These are phyloP conservation scores for Corvus cornix DNA, from an alignment of 2,113 vertebrate species.

Conservation along the genomic window DNA sequence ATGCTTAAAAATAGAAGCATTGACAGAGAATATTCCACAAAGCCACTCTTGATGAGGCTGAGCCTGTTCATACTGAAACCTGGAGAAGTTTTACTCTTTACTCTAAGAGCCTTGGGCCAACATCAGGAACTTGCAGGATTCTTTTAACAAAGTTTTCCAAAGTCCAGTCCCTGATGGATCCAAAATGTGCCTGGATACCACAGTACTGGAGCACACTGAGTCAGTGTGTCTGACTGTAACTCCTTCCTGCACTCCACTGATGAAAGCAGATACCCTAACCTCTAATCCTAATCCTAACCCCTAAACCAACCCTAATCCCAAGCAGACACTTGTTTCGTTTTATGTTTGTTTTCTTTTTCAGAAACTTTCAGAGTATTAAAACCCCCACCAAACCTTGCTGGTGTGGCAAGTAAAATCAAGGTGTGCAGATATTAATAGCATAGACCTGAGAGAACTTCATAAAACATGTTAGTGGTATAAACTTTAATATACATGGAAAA, in stretches of 20 bases:
- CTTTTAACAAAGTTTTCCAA: not conserved
- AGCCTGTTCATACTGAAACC: not conserved
- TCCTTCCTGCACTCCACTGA: rapidly evolving
- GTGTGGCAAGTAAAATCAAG: not conserved
- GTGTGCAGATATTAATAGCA: not conserved
- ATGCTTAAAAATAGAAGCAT: not conserved
- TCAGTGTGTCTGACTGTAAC: not conserved
- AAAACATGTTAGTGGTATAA: not conserved
- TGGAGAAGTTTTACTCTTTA: not conserved
- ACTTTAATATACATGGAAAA: not conserved
- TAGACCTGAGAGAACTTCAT: not conserved
- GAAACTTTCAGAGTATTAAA: not conserved
- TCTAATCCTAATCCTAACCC: too few species aligned
- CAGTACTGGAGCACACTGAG: not conserved
- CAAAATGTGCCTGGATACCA: not conserved
- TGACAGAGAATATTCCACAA: not conserved
- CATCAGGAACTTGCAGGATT: not conserved
- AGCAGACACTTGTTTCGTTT: not conserved
- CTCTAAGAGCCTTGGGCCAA: not conserved
- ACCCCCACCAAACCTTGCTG: not conserved
- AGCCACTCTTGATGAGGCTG: not conserved
- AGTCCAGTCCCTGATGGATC: not conserved
- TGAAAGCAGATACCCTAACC: not conserved
- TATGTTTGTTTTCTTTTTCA: not conserved
- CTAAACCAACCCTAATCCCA: not conserved